A percentile compares a stretch with the other conserved stretches of the same genome.
Conservation (phyloP, 1,140 invertebrate species). For the Diuraphis noxia region DNA sequence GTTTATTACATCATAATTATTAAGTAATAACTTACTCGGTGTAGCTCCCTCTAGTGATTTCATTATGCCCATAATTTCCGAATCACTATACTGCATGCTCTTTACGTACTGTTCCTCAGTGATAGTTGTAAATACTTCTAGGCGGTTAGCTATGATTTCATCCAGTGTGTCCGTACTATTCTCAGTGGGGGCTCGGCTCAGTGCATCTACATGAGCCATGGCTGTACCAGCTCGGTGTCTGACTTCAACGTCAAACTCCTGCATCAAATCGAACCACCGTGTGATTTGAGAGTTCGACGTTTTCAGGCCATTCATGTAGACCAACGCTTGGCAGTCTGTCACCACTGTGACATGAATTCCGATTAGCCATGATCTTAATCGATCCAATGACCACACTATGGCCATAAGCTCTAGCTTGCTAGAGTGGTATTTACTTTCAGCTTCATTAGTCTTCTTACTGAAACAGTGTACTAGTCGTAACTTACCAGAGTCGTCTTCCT, state of each 20-base stretch:
- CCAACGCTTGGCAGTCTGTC: constrained; percentile 17
- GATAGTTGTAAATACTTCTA: neutral
- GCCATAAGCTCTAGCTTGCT: constrained; percentile 29
- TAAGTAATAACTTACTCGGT: too few species aligned
- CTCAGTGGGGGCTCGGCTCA: constrained; percentile 57
- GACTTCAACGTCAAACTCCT: constrained; percentile 57
- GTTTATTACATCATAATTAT: neutral
- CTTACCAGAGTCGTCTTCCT: constrained; percentile 4
- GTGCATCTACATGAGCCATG: constrained; percentile 60
- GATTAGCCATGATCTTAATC: neutral
- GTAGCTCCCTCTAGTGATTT: too few species aligned
- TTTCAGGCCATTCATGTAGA: neutral
- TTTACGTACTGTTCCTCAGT: neutral
- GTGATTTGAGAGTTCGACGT: constrained; percentile 57
- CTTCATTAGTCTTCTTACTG: constrained; percentile 21
- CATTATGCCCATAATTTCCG: neutral
- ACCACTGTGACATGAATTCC: neutral
- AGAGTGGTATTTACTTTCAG: constrained; percentile 13
- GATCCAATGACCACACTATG: neutral
- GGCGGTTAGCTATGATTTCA: neutral
- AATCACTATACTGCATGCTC: neutral
- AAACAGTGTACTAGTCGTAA: neutral
- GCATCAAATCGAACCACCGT: constrained; percentile 59
- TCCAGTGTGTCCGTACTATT: neutral
- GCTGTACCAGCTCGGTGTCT: constrained; percentile 57